Conservation (phyloP, 2,888 invertebrate genomes). For the Leptopilina myrica region DNA sequence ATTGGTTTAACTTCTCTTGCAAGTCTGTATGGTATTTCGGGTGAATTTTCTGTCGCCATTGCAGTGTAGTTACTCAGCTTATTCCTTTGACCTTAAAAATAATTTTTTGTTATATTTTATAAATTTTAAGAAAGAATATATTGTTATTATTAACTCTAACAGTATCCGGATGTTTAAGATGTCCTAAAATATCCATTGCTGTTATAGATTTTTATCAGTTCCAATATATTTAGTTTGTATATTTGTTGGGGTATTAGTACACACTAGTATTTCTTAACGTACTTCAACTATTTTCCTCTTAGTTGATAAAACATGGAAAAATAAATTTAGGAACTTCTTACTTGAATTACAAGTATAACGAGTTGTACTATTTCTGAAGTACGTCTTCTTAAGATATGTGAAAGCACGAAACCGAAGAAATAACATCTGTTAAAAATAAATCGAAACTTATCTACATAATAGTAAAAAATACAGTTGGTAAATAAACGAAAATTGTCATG, state of each 20-base stretch:
- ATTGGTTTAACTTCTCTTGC: conserved; percentile 80
- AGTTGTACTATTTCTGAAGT: not conserved
- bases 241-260: no score
- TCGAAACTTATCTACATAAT: not conserved
- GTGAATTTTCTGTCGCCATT: conserved; percentile 24
- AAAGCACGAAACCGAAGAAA: conserved; percentile 14
- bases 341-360: conserved; percentile 8
- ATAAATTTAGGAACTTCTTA: not conserved
- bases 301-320: no score
- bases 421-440: conserved; percentile 21
- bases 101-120: not conserved
- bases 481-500: no score
- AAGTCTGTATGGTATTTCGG: conserved; percentile 78
- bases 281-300: no score
- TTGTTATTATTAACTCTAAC: not conserved
- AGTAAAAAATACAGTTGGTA: not conserved
- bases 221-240: no score
- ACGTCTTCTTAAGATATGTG: not conserved
- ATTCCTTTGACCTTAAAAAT: conserved; percentile 2
- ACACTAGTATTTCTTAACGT: no score
- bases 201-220: no score
- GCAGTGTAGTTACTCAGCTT: not conserved
- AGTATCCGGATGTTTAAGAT: no score
- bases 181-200: no score
- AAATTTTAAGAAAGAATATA: not conserved